A percentile compares a stretch with the other conserved stretches of the same genome.
These are phyloP conservation scores for Sarcophaga variegata DNA, from an alignment of 2,888 invertebrate genomes.

Conservation along the genomic window DNA sequence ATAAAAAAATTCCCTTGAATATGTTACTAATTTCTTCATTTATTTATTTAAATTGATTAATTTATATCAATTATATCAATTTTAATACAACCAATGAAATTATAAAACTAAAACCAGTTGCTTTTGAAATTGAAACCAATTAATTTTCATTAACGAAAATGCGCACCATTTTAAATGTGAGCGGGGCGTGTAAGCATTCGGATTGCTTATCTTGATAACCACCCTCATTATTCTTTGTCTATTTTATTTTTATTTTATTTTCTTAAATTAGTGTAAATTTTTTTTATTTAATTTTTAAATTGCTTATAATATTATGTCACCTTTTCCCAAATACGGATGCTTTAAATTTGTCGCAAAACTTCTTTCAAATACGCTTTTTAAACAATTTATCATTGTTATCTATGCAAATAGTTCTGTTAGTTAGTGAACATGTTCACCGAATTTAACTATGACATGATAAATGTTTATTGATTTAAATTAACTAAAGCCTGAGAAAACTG, in stretches of 20 bases:
- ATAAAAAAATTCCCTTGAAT: background rate
- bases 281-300: conserved; percentile 32
- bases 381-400: conserved; percentile 60
- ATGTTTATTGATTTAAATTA: conserved; percentile 57
- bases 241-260: conserved; percentile 23
- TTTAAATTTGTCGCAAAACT: conserved; percentile 40
- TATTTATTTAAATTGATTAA: conserved; percentile 20
- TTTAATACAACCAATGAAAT: conserved; percentile 9
- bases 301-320: conserved; percentile 42
- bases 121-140: conserved; percentile 1
- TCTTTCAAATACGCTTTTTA: conserved; percentile 34
- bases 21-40: background rate
- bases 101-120: background rate
- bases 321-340: background rate
- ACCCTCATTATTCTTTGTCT: conserved; percentile 40
- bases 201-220: conserved; percentile 26
- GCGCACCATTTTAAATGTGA: conserved; percentile 5
- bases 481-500: conserved; percentile 10
- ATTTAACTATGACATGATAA: conserved; percentile 66
- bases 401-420: conserved; percentile 51
- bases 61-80: conserved; percentile 8
- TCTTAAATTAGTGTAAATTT: conserved; percentile 9
- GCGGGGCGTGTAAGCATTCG: background rate
- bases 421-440: conserved; percentile 45
- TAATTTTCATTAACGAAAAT: conserved; percentile 1